Conservation (phyloP, 1,140 invertebrate species). For the Lepidurus couesii region DNA sequence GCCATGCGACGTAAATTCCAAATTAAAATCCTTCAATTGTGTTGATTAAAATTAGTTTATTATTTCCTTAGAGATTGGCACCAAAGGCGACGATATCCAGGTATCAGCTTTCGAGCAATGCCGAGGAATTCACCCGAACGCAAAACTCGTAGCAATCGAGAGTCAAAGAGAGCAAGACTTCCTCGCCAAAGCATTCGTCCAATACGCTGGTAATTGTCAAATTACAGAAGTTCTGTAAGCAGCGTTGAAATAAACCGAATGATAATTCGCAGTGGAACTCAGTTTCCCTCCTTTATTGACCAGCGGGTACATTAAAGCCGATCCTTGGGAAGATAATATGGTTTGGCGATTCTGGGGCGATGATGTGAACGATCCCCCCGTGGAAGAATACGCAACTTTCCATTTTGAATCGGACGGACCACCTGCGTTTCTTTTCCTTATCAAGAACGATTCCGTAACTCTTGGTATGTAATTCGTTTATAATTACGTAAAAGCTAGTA, state of each 20-base stretch:
- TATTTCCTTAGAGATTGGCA: background rate
- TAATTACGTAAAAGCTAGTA: no score
- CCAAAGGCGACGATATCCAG: background rate
- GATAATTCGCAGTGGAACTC: background rate
- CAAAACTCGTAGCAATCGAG: slow-evolving; percentile 13
- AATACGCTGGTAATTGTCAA: background rate
- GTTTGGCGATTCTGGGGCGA: background rate
- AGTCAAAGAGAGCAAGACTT: slow-evolving; percentile 23
- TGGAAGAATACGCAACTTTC: background rate
- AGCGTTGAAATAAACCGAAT: background rate
- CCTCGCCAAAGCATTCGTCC: background rate
- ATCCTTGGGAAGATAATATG: background rate
- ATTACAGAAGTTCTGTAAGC: background rate
- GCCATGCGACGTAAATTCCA: background rate
- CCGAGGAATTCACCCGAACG: background rate
- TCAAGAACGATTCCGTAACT: background rate
- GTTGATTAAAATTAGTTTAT: background rate
- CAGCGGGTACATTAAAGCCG: background rate
- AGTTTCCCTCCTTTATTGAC: background rate
- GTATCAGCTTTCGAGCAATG: background rate
- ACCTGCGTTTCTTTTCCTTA: background rate
- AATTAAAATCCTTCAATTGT: background rate
- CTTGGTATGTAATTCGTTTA: background rate
- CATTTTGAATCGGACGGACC: background rate
- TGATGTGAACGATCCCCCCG: background rate